Base-by-base conservation (phyloP, 2,888 invertebrate genomes). In the Endotricha flammealis region DNA sequence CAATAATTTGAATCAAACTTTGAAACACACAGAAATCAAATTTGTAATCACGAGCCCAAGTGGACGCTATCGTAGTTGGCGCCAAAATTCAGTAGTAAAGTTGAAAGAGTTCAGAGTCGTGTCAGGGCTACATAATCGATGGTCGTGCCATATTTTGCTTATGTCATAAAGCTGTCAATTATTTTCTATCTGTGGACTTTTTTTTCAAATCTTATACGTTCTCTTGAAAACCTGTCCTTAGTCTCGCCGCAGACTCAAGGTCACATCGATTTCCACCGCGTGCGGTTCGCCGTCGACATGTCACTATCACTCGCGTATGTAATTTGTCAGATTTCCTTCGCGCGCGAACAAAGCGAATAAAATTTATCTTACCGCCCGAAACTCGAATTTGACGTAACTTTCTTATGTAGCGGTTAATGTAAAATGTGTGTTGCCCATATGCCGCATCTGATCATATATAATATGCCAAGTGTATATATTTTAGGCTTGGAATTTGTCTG, bases 251-350 rank as follows among this genome's bases (percentile, higher is more conserved):
- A 12, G 25, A 16, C 16, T 11, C 32, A 33, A 33, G 32, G 25
- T 12, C 25, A 14, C 24, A 33, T 33, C 32, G 32, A 33, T 33
- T 25, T 27, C 7, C 17, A 16, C 25, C 32, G 32, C 25, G 29
- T 35, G 35, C 10, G 35, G 35, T 14, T 29, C 13, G 29, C 29
- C 35, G 35, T 35, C 35, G 29, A 29, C 35, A 23, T 43, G 42
- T 41, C 39, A 41, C 30, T 41, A 33, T 38, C 35, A 36, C 31
- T 36, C 24, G 37, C 22, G 32, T 28, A 4, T 32, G 32, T 38
- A 46, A 41, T 41, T 41, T 43, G 31, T 43, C 39, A 41, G 41
- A 39, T 38, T 41, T 35, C 8, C 24, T 22, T 13, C 10, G 20
- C 8, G 23, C 29, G 29, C 10, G 29, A 29, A 35, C 29, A 37